Conservation (phyloP, 2,888 invertebrate species). For the Callyntrura guangdongensis region DNA sequence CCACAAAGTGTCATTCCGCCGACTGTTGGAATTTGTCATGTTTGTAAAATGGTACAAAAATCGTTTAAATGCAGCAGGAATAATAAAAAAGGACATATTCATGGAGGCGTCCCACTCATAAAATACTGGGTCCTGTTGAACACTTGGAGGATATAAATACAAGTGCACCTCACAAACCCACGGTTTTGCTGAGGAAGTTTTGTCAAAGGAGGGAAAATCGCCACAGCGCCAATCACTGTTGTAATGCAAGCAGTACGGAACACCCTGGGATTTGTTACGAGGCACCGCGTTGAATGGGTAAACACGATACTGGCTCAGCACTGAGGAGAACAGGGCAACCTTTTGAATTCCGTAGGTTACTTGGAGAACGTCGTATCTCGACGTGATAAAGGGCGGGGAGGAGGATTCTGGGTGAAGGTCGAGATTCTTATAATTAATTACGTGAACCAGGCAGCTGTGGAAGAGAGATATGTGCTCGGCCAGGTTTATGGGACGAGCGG, state of each 20-base stretch:
- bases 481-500: too few relatives aligned
- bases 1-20: neutral
- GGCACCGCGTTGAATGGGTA: neutral
- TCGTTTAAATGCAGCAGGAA: slow-evolving; percentile 17
- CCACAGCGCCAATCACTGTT: neutral
- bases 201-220: slow-evolving; percentile 6
- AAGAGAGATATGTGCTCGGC: neutral
- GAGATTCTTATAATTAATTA: neutral
- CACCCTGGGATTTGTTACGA: neutral
- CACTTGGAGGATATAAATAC: neutral
- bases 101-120: slow-evolving; percentile 39
- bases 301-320: neutral
- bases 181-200: neutral
- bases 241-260: neutral
- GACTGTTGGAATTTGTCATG: neutral
- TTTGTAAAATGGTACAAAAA: slow-evolving; percentile 18
- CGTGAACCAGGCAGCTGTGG: slow-evolving; percentile 4
- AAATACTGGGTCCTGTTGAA: neutral
- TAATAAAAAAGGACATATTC: slow-evolving; percentile 11
- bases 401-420: neutral
- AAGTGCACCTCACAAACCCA: slow-evolving; percentile 35
- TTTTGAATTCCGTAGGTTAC: neutral
- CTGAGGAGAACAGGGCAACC: neutral
- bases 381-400: neutral
- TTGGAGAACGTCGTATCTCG: slow-evolving; percentile 24